Conservation (phyloP, 2,797 vertebrate species). For the Hoplostethus atlanticus region DNA sequence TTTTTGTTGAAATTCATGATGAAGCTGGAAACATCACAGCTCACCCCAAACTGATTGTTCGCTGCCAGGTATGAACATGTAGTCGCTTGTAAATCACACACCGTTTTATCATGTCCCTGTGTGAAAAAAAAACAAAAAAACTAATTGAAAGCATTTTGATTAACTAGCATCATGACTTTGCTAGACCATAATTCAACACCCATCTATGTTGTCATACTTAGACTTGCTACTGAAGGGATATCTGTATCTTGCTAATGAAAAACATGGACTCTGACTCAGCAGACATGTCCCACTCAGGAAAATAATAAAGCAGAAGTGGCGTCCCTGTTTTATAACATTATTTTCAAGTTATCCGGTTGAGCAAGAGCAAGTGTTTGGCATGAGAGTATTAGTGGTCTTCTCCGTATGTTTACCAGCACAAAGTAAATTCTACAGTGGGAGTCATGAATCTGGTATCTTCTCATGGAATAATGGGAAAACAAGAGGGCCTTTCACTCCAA, state of each 20-base stretch:
- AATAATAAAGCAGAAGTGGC: neutral
- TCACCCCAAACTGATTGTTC: constrained; percentile 85
- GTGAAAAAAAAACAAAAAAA: neutral
- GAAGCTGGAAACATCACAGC: constrained; percentile 89
- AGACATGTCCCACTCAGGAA: neutral
- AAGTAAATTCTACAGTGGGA: neutral
- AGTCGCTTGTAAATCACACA: neutral
- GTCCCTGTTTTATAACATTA: neutral
- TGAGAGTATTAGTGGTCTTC: neutral
- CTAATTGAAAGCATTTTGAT: neutral
- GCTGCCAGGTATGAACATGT: constrained; percentile 86
- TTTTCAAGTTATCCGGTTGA: neutral
- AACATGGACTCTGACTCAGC: constrained; percentile 5
- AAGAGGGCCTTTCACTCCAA: neutral
- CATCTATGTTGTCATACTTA: constrained; percentile 23
- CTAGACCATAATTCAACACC: neutral
- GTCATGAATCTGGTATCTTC: neutral
- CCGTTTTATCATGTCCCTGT: neutral
- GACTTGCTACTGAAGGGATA: neutral
- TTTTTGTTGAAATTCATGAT: constrained; percentile 89
- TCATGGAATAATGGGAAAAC: neutral
- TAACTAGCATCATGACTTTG: neutral
- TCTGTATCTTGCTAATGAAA: constrained; percentile 4
- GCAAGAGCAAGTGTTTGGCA: neutral
- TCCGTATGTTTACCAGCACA: neutral